Evolutionary conservation across 2,113 vertebrate species (phyloP).

Genomic region (Nothocercus julius): DNA sequence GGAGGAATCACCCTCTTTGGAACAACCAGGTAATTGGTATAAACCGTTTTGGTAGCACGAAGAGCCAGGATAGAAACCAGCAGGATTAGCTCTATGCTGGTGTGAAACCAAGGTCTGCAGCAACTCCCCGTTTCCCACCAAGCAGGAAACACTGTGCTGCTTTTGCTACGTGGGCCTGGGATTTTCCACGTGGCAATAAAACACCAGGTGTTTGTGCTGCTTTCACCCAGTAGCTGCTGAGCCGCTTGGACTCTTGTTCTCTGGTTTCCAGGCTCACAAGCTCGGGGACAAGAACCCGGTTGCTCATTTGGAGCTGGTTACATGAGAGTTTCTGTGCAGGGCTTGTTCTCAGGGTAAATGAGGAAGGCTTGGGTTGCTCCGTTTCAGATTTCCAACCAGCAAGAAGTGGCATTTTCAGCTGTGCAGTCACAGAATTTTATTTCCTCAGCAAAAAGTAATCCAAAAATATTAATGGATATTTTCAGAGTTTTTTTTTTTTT

Average conservation of each 20-base stretch:
- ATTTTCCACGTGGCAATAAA: not conserved
- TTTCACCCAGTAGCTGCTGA: not conserved
- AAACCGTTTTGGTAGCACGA: not conserved
- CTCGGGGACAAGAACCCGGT: not conserved
- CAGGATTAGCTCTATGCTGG: not conserved
- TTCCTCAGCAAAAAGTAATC: not conserved
- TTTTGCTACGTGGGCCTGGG: not conserved
- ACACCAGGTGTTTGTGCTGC: fast-evolving
- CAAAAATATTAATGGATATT: not conserved
- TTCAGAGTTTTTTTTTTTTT: not conserved
- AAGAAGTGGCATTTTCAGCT: not conserved
- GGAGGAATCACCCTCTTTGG: not conserved
- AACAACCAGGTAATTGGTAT: not conserved
- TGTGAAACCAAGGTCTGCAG: not conserved
- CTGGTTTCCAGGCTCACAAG: not conserved
- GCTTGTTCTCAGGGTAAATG: not conserved
- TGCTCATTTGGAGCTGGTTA: not conserved
- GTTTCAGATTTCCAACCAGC: not conserved
- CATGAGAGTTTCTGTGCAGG: not conserved
- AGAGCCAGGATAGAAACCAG: not conserved
- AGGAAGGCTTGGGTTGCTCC: not conserved
- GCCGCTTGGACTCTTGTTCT: not conserved
- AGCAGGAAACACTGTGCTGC: not conserved
- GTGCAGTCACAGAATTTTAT: not conserved
- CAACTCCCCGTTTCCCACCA: not conserved